Evolutionary conservation across 2,888 invertebrate species (phyloP), one percentile per base, ranked within the genome.

Genomic region (Andrena praecox): DNA sequence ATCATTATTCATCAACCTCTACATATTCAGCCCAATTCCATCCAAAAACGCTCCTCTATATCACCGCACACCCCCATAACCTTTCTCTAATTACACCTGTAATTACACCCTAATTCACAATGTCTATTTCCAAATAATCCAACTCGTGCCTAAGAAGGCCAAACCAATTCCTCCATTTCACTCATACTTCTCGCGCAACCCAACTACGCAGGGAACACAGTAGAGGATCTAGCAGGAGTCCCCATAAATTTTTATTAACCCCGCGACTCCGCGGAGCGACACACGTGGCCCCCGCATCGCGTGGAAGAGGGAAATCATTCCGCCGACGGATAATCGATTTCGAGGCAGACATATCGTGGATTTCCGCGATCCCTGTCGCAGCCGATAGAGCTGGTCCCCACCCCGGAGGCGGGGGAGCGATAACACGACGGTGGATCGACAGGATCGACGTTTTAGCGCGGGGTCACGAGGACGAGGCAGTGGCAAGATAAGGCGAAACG

Each of bases 391-490:
- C 64, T 33, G 70, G 50, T 62, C 31, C 50, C 71, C 42, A 35
- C 20, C 62, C 29, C 52, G 24, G 24, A 8, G 42, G 59, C 8
- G 70, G 10, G 70, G 48, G 20, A 48, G 68, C 80, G 88, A 87
- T 87, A 87, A 87, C 86, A 69, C 85, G 87, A 79, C 83, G 64
- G 52, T 50, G 84, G 86, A 87, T 84, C 86, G 87, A 87, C 88
- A 80, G 84, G 84, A 87, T 84, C 86, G 87, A 87, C 88, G 81
- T 87, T 87, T 87, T 84, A 87, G 50, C 80, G 87, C 70, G 85
- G 64, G 87, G 85, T 78, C 87, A 78, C 78, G 74, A 68, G 85
- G 75, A 72, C 85, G 86, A 68, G 56, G 78, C 77, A 75, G 62
- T 67, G 59, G 70, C 73, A 73, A 85, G 86, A 86, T 80, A 87